These are phyloP conservation scores for Lophotriccus pileatus DNA, from an alignment of 2,797 vertebrate species.

Conservation along the genomic window DNA sequence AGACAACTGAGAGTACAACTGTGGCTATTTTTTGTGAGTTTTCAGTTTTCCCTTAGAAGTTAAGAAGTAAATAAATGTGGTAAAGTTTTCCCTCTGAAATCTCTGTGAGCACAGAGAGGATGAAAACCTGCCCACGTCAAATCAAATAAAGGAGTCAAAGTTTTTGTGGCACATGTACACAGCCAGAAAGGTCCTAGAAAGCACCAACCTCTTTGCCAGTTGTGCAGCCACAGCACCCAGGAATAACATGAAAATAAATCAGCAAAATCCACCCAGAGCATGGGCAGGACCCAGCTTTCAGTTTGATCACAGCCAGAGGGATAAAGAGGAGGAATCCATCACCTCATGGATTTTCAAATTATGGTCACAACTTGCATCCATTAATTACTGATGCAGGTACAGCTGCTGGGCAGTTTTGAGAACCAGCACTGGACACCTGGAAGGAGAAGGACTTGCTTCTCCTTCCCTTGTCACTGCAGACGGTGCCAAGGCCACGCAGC, in stretches of 20 bases:
- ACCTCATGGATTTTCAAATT: not conserved
- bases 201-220: not conserved
- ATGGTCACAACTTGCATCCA: not conserved
- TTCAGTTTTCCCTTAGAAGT: not conserved
- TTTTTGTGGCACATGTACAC: not conserved
- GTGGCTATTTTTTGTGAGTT: not conserved
- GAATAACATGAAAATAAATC: not conserved
- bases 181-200: not conserved
- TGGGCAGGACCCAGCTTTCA: not conserved
- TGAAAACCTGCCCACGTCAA: not conserved
- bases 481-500: rapidly evolving
- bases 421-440: not conserved
- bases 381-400: not conserved
- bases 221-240: not conserved
- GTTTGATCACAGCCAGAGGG: not conserved
- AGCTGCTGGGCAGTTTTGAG: not conserved
- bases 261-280: not conserved
- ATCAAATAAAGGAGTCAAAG: not conserved
- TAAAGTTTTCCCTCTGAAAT: not conserved
- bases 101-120: not conserved
- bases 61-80: not conserved
- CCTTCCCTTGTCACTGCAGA: rapidly evolving
- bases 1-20: not conserved
- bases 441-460: not conserved
- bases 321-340: not conserved